phyloP scores from a whole-genome alignment of 2,113 vertebrate species.

The Microtus ochrogaster region DNA sequence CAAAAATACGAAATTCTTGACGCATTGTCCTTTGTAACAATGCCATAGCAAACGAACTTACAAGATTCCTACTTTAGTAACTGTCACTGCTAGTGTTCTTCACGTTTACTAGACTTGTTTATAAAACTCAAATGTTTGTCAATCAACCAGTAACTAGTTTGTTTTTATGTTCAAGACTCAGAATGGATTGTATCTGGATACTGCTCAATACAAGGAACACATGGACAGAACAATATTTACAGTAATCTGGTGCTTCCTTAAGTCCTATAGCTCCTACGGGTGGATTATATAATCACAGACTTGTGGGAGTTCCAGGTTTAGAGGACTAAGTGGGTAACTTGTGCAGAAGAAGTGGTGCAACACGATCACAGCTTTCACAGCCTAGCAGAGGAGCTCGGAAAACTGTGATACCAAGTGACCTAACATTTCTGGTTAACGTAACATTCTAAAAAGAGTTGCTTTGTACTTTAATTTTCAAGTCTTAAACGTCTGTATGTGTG shows the following conservation, averaged over 20 bases:
- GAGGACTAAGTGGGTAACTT: not conserved
- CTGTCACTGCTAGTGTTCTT: not conserved
- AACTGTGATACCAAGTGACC: not conserved
- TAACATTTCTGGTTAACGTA: not conserved
- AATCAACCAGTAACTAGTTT: not conserved
- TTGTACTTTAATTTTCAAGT: constrained; percentile 23
- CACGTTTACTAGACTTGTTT: not conserved
- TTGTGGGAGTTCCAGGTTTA: not conserved
- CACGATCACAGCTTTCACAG: not conserved
- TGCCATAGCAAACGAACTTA: constrained; percentile 7
- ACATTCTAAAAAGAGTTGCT: not conserved
- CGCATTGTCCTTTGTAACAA: not conserved
- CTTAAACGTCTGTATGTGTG: not conserved
- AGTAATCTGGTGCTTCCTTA: not conserved
- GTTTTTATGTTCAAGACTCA: constrained; percentile 10
- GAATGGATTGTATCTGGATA: not conserved
- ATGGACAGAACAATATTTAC: not conserved
- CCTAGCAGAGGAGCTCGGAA: not conserved
- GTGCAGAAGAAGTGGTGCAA: not conserved
- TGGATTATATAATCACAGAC: not conserved
- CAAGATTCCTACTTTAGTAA: not conserved
- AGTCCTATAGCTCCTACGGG: not conserved
- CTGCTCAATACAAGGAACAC: constrained; percentile 2
- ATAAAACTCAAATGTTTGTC: constrained; percentile 32
- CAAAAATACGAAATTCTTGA: not conserved